A percentile compares a stretch with the other conserved stretches of the same genome.
phyloP scores from a whole-genome alignment of 2,113 vertebrate genomes.

The Poeciliopsis occidentalis region DNA sequence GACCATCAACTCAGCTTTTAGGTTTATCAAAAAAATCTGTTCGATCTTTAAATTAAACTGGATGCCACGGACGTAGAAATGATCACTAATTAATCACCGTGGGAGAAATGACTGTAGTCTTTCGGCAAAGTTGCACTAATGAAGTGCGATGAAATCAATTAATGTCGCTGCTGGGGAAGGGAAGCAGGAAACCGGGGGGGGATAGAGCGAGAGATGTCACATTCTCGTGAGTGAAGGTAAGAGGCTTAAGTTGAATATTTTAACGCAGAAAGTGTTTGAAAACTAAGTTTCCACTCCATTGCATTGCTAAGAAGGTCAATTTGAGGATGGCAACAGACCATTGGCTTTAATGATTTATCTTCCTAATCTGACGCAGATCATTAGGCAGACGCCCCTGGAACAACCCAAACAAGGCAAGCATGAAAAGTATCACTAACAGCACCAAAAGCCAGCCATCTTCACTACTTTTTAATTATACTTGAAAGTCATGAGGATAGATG shows the following conservation, averaged over 20 bases:
- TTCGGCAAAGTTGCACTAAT: slow-evolving; percentile 67
- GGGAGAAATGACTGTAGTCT: slow-evolving; percentile 49
- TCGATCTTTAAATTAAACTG: slow-evolving; percentile 17
- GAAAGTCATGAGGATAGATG: slow-evolving; percentile 4
- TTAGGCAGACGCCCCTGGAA: slow-evolving; percentile 52
- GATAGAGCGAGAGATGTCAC: neutral
- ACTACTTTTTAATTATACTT: slow-evolving; percentile 24
- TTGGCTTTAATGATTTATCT: slow-evolving; percentile 72
- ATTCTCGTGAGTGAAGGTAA: slow-evolving; percentile 4
- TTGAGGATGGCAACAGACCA: slow-evolving; percentile 57
- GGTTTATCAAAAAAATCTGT: slow-evolving; percentile 1
- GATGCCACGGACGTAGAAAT: slow-evolving; percentile 67
- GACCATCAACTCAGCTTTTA: neutral
- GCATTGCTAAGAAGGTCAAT: slow-evolving; percentile 69
- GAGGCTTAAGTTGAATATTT: slow-evolving; percentile 26
- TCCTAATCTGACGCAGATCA: slow-evolving; percentile 70
- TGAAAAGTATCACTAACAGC: slow-evolving; percentile 36
- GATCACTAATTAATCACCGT: slow-evolving; percentile 58
- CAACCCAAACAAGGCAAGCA: slow-evolving; percentile 56
- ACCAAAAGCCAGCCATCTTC: slow-evolving; percentile 21
- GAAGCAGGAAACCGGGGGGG: neutral
- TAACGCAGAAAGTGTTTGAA: slow-evolving; percentile 36
- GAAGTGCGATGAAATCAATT: slow-evolving; percentile 75
- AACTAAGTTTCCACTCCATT: slow-evolving; percentile 58
- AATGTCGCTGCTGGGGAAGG: slow-evolving; percentile 36